Percentiles rank a stretch among this genome's conserved stretches.
phyloP scores from a whole-genome alignment of 2,888 invertebrate species.

The Drosophila fungiperda region DNA sequence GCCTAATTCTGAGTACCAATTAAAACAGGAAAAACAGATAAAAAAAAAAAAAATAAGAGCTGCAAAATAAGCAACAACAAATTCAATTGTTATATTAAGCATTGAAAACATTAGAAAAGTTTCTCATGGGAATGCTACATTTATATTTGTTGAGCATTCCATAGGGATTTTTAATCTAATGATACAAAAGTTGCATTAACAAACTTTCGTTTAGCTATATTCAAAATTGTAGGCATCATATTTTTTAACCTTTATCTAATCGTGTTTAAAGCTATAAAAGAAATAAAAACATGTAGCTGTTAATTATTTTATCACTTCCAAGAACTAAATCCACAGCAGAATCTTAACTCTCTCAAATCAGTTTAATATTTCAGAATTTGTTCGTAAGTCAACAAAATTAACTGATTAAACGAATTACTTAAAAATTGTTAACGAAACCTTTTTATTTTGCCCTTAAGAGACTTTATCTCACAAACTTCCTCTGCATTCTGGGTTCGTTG shows the following conservation, averaged over 20 bases:
- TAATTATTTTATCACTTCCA: neutral
- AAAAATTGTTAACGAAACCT: neutral
- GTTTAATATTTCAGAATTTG: neutral
- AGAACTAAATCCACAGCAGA: neutral
- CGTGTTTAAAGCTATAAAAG: neutral
- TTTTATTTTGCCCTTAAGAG: neutral
- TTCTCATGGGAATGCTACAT: conserved; percentile 27
- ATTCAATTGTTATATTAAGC: conserved; percentile 55
- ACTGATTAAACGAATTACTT: neutral
- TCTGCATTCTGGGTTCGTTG: conserved; percentile 44
- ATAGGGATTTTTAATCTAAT: conserved; percentile 4
- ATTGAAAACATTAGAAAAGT: conserved; percentile 34
- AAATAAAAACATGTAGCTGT: neutral
- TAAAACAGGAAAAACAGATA: conserved; percentile 49
- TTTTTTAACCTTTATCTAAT: too few species aligned
- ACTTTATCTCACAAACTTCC: conserved; percentile 12
- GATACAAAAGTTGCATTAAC: neutral
- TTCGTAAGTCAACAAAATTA: neutral
- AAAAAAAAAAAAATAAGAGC: conserved; percentile 29
- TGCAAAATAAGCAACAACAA: conserved; percentile 11
- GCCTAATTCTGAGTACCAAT: conserved; percentile 75
- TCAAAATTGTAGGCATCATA: neutral
- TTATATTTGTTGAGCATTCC: conserved; percentile 15
- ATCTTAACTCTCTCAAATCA: neutral
- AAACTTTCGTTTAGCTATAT: neutral